Evolutionary conservation across 2,113 vertebrate species (phyloP), one percentile per base, ranked within the genome.

Genomic region (Poicephalus gulielmi): DNA sequence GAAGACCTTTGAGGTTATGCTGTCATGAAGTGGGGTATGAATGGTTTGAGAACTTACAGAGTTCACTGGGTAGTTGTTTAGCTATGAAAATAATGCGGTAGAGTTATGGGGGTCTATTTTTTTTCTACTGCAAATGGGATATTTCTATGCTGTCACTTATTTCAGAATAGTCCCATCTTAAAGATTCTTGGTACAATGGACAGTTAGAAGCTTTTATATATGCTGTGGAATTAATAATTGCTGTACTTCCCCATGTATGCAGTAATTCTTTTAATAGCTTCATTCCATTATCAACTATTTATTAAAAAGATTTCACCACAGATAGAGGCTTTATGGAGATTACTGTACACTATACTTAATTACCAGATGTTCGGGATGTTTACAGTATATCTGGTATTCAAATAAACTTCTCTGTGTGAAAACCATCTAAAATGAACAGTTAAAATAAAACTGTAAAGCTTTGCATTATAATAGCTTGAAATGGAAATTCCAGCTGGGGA

Each of bases 321-420:
- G 95, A 97, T 95, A 97, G 17, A 78, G 64, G 93, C 50, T 93
- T 96, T 95, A 88, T 93, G 88, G 94, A 97, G 95, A 96, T 96
- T 96, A 96, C 83, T 88, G 60, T 86, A 88, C 93, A 96, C 92
- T 96, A 92, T 50, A 78, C 76, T 97, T 94, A 95, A 97, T 96
- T 96, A 97, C 95, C 95, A 97, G 92, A 97, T 96, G 95, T 95
- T 96, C 88, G 16, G 60, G 78, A 30, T 96, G 93, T 97, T 97
- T 97, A 95, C 81, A 92, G 84, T 73, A 49, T 95, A 92, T 92
- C 81, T 96, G 78, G 84, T 92, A 75, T 92, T 96, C 68, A 60
- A 95, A 95, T 96, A 96, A 97, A 97, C 86, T 93, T 88, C 53
- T 90, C 90, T 47, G 92, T 90, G 94, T 94, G 95, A 97, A 96